These are phyloP conservation scores for Thinocorus orbignyianus DNA, from an alignment of 2,113 vertebrate genomes.

Conservation along the genomic window DNA sequence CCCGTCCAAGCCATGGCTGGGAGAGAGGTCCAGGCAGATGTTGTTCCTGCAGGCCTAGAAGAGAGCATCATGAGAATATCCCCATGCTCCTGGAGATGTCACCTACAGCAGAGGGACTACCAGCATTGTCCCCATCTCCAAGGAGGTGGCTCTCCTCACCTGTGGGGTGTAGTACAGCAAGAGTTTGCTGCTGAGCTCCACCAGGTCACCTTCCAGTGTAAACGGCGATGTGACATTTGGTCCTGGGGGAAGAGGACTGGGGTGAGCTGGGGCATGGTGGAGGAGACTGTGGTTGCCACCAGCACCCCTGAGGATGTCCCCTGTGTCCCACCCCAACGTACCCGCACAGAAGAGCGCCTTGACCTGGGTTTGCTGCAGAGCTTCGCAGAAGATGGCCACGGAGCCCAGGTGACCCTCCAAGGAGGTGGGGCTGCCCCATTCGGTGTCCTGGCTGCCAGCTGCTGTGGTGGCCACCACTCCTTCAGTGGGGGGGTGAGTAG, in stretches of 20 bases:
- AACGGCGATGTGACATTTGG: constrained; percentile 89
- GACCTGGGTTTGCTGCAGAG: constrained; percentile 82
- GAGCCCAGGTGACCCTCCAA: constrained; percentile 91
- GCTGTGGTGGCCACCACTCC: constrained; percentile 83
- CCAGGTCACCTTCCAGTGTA: constrained; percentile 85
- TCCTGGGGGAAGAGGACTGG: constrained; percentile 69
- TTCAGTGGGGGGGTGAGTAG: constrained; percentile 66
- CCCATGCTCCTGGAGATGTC: neutral
- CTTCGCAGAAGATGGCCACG: constrained; percentile 91
- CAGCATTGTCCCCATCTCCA: neutral
- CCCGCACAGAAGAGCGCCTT: constrained; percentile 79
- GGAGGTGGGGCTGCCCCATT: constrained; percentile 97
- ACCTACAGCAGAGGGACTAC: neutral
- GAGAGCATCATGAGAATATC: neutral
- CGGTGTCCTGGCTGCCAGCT: constrained; percentile 90
- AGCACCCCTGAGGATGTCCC: fast-evolving
- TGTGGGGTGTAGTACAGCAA: constrained; percentile 95
- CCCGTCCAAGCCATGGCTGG: constrained; percentile 87
- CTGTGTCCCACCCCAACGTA: neutral
- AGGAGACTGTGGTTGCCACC: neutral
- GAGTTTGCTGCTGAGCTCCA: constrained; percentile 86
- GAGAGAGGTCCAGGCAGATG: constrained; percentile 93
- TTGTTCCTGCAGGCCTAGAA: constrained; percentile 91
- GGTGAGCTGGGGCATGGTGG: neutral
- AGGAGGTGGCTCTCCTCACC: constrained; percentile 67